Conservation (phyloP, 2,888 invertebrate species). For the Ametastegia equiseti region DNA sequence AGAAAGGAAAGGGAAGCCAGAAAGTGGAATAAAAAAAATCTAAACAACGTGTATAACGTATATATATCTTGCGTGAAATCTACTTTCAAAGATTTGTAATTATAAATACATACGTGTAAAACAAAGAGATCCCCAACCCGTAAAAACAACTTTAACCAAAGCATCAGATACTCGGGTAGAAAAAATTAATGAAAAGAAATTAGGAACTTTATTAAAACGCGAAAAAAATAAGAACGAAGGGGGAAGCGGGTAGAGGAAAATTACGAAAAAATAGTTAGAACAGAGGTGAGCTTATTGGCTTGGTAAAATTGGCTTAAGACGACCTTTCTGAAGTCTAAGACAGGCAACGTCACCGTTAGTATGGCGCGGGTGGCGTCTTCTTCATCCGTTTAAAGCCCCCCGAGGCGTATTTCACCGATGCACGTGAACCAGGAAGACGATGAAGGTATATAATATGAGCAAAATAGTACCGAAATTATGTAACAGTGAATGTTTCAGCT, state of each 20-base stretch:
- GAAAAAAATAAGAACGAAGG: conserved; percentile 53
- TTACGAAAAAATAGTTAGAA: conserved; percentile 42
- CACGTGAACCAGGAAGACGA: background rate
- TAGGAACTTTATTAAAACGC: conserved; percentile 36
- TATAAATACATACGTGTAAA: background rate
- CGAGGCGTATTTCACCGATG: background rate
- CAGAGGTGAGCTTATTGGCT: conserved; percentile 55
- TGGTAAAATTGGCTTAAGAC: conserved; percentile 65
- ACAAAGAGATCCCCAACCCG: background rate
- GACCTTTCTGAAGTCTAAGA: conserved; percentile 56
- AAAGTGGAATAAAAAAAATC: background rate
- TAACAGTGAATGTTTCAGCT: background rate
- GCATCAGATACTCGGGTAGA: background rate
- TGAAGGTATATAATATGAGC: background rate
- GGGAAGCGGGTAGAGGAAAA: conserved; percentile 48
- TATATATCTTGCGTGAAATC: background rate
- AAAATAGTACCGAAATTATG: background rate
- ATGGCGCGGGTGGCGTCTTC: conserved; percentile 55
- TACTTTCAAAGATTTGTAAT: background rate
- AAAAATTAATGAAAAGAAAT: conserved; percentile 13
- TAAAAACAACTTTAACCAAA: background rate
- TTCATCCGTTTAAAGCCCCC: conserved; percentile 62
- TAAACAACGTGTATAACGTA: background rate
- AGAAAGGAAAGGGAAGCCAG: background rate
- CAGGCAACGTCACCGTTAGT: conserved; percentile 50